Percentiles rank a stretch among this genome's conserved stretches.
Evolutionary conservation across 2,797 vertebrate genomes (phyloP).

Genomic region (Parauchenoglanis punctatus): DNA sequence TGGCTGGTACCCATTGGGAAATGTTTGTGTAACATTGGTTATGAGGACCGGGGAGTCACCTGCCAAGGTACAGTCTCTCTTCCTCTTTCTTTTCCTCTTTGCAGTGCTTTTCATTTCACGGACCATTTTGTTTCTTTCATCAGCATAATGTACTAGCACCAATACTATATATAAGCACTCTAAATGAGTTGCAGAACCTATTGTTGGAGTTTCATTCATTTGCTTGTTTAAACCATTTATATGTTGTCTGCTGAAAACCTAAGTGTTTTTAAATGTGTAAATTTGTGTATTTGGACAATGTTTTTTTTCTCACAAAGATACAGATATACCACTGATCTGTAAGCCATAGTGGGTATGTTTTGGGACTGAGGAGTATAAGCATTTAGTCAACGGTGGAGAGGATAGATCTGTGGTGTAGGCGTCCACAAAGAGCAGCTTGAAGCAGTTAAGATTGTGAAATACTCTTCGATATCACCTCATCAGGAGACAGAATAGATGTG

Average conservation of each 20-base stretch:
- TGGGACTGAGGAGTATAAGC: slow-evolving; percentile 49
- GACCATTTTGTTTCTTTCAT: slow-evolving; percentile 55
- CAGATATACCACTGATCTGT: slow-evolving; percentile 66
- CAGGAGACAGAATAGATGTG: slow-evolving; percentile 57
- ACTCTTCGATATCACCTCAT: slow-evolving; percentile 74
- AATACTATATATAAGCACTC: slow-evolving; percentile 31
- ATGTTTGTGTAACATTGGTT: slow-evolving; percentile 91
- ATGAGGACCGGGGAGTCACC: slow-evolving; percentile 86
- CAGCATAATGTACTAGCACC: slow-evolving; percentile 51
- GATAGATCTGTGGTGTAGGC: slow-evolving; percentile 58
- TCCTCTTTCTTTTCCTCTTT: slow-evolving; percentile 40
- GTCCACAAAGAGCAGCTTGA: slow-evolving; percentile 58
- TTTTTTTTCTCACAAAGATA: slow-evolving; percentile 41
- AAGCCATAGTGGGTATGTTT: slow-evolving; percentile 44
- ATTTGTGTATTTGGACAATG: slow-evolving; percentile 31
- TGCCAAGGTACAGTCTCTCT: slow-evolving; percentile 89
- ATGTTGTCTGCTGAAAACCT: slow-evolving; percentile 37
- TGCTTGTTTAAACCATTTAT: slow-evolving; percentile 45
- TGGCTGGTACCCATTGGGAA: slow-evolving; percentile 98
- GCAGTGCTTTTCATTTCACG: slow-evolving; percentile 54
- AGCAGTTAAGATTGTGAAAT: slow-evolving; percentile 61
- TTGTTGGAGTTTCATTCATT: slow-evolving; percentile 41
- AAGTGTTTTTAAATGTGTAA: slow-evolving; percentile 38
- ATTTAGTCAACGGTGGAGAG: slow-evolving; percentile 30
- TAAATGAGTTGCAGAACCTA: slow-evolving; percentile 47